Percentiles rank a stretch among this genome's conserved stretches.
Conservation (phyloP, 2,888 invertebrate species). For the Caenorhabditis sp. region DNA sequence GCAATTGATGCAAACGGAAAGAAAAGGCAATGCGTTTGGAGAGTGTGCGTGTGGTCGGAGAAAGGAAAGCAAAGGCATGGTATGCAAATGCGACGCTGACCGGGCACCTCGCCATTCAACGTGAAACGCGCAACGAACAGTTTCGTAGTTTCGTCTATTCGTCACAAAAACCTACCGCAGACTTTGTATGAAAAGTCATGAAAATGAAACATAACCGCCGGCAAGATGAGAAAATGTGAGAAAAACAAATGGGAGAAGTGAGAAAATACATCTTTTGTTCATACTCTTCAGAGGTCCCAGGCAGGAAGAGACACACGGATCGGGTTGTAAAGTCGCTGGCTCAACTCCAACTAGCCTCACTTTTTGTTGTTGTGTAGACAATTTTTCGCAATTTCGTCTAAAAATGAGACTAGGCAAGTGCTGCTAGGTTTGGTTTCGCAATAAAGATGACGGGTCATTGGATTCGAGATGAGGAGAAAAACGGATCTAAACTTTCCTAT, state of each 20-base stretch:
- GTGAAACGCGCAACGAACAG: constrained; percentile 22
- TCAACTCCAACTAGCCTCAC: constrained; percentile 9
- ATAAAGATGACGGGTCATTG: constrained; percentile 8
- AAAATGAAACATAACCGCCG: constrained; percentile 13
- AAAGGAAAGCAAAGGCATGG: constrained; percentile 53
- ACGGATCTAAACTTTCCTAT: neutral
- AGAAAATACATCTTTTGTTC: constrained; percentile 65
- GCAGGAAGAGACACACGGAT: constrained; percentile 12
- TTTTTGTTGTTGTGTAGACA: constrained; percentile 40
- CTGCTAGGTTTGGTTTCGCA: constrained; percentile 20
- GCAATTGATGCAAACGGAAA: constrained; percentile 30
- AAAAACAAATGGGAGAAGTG: constrained; percentile 57
- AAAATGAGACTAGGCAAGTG: constrained; percentile 5
- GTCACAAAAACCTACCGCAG: neutral
- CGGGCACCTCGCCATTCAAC: constrained; percentile 6
- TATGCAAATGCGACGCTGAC: constrained; percentile 49
- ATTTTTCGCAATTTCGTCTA: constrained; percentile 25
- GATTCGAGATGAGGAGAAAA: neutral
- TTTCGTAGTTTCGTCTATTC: neutral
- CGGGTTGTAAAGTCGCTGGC: constrained; percentile 58
- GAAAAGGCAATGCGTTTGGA: constrained; percentile 16
- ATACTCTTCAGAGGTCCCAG: constrained; percentile 27
- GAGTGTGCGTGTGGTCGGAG: constrained; percentile 35
- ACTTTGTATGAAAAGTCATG: neutral
- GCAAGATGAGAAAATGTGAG: constrained; percentile 27